A percentile compares a stretch with the other conserved stretches of the same genome.
Conservation (phyloP, 2,113 vertebrate genomes). For the Bothrops jararaca region DNA sequence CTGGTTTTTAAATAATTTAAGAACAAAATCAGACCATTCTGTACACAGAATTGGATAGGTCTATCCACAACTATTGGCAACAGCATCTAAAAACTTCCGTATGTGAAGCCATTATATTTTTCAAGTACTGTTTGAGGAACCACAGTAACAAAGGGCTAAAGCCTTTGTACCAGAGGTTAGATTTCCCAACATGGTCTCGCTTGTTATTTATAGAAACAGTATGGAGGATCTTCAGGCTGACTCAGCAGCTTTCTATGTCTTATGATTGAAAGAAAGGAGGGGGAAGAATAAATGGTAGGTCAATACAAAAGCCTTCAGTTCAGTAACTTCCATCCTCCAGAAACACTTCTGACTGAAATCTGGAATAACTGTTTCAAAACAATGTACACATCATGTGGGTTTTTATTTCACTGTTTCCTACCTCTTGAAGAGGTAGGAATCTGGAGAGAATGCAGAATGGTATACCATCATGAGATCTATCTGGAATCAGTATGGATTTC, state of each 20-base stretch:
- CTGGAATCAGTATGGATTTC: not conserved
- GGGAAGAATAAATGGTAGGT: not conserved
- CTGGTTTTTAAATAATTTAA: not conserved
- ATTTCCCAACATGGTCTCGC: not conserved
- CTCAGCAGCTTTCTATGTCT: not conserved
- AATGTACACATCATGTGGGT: too few species aligned
- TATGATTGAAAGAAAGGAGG: not conserved
- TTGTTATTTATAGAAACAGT: not conserved
- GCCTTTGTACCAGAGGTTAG: too few species aligned
- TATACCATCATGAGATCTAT: not conserved
- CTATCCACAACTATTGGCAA: not conserved
- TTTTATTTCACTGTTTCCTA: not conserved
- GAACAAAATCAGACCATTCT: not conserved
- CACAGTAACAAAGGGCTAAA: not conserved
- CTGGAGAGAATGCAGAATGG: not conserved
- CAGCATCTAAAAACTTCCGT: not conserved
- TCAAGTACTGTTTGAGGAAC: not conserved
- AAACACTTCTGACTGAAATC: not conserved
- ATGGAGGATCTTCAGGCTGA: not conserved
- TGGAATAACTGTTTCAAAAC: not conserved
- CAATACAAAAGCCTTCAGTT: not conserved
- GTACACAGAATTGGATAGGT: not conserved
- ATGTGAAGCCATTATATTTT: not conserved
- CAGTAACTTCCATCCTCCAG: not conserved
- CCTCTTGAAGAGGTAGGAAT: not conserved